Evolutionary conservation across 1,140 invertebrate species (phyloP), one percentile per base, ranked within the genome.

Genomic region (Holcopasites calliopsidis): DNA sequence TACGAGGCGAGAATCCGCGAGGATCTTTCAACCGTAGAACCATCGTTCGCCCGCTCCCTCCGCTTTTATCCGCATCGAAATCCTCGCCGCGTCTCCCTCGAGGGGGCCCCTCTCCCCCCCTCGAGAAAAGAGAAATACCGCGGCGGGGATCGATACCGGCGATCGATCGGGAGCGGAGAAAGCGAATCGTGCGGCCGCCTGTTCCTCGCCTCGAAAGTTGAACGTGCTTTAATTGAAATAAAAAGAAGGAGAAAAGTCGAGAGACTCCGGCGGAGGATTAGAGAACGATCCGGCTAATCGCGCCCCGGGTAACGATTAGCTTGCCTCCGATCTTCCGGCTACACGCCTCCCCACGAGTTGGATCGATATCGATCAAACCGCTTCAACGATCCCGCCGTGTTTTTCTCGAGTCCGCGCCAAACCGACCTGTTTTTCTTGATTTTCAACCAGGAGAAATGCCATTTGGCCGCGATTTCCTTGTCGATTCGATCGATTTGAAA

Each of bases 101-200:
- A 26, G 49, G 66, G 50, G n/a, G n/a, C n/a, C n/a, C n/a, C n/a
- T n/a, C n/a, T 8, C 50, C 18, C 33, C 11, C 3, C 31, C 13
- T 40, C 28, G 49, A 35, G 61, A 33, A 42, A 65, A 55, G 71
- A 74, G 40, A 74, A 38, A 73, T 44, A 66, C 62, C n/a, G 61
- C 57, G 74, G 54, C 33, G 49, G 21, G 33, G 62, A 86, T 86
- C 85, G 84, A 87, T 87, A 79, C 58, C 26, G 16, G 3, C 83
- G 79, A 87, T 86, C 85, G 83, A 85, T 87, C 76, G 42, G 16
- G 68, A 47, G 60, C 60, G 58, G 85, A 83, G 79, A 86, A 82
- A 87, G 85, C 82, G 55, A 81, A 62, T 75, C 78, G 71, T 77
- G 54, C 65, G 31, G 38, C 69, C n/a, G n/a, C n/a, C n/a, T n/a